Evolutionary conservation across 92 coral and sea anemone species (phyloP).

Genomic region (Nematostella vectensis): DNA sequence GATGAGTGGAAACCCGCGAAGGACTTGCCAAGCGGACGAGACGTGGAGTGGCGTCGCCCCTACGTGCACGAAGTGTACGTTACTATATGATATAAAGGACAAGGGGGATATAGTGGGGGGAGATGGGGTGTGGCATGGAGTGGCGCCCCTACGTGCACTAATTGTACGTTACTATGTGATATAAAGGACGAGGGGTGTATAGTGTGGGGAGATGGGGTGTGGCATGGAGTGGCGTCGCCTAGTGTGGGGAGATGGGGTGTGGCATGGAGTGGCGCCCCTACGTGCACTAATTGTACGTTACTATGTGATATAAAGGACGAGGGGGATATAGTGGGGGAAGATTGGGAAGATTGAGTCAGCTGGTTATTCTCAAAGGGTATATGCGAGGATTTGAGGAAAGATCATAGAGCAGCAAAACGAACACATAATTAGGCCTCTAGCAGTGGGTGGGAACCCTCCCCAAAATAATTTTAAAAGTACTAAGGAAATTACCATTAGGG

Average conservation of each 20-base stretch:
- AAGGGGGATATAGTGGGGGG: background rate
- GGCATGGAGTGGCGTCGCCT: too few species aligned
- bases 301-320: background rate
- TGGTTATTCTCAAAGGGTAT: too few species aligned
- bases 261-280: conserved; percentile 63
- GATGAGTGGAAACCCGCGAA: conserved; percentile 11
- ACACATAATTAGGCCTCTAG: too few species aligned
- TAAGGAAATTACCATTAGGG: too few species aligned
- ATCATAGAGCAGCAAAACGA: too few species aligned
- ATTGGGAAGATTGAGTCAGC: too few species aligned
- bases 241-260: too few species aligned
- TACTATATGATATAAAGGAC: background rate
- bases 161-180: conserved; percentile 21
- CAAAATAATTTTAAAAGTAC: too few species aligned
- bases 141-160: conserved; percentile 54
- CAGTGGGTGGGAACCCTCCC: too few species aligned
- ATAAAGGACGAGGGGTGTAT: background rate
- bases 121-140: conserved; percentile 57
- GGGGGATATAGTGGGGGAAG: background rate
- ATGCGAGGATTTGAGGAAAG: too few species aligned
- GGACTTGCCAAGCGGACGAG: conserved; percentile 48
- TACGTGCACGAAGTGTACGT: conserved; percentile 52
- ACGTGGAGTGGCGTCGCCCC: conserved; percentile 65
- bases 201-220: conserved; percentile 8
- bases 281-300: conserved; percentile 49